phyloP scores from a whole-genome alignment of 2,888 invertebrate species.

The Arrhopalites spinosus region DNA sequence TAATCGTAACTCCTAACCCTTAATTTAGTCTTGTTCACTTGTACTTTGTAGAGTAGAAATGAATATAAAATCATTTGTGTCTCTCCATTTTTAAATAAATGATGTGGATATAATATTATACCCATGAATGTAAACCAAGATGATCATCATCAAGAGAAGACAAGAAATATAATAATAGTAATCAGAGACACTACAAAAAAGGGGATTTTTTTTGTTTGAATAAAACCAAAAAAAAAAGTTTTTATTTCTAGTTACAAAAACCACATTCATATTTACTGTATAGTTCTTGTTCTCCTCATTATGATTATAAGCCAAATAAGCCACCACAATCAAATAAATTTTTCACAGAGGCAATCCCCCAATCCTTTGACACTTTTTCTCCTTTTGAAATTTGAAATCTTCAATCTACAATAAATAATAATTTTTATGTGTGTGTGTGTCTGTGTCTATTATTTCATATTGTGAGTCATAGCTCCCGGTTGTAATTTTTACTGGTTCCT shows the following conservation, averaged over 20 bases:
- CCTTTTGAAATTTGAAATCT: not conserved
- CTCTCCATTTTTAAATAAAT: too few relatives aligned
- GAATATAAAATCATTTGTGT: too few relatives aligned
- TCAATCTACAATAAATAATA: not conserved
- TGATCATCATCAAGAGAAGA: not conserved
- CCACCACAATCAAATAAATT: conserved; percentile 6
- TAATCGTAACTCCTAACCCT: conserved; percentile 2
- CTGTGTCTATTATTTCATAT: too few relatives aligned
- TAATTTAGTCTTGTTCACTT: conserved; percentile 11
- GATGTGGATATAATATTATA: too few relatives aligned
- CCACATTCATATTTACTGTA: not conserved
- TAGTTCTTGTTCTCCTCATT: not conserved
- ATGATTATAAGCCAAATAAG: not conserved
- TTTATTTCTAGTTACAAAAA: too few relatives aligned
- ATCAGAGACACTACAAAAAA: not conserved
- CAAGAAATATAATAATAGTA: not conserved
- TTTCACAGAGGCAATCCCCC: not conserved
- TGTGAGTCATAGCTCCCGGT: too few relatives aligned
- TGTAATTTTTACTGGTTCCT: too few relatives aligned
- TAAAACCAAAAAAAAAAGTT: too few relatives aligned
- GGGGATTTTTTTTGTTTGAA: too few relatives aligned
- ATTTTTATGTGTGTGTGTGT: not conserved
- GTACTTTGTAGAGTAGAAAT: too few relatives aligned
- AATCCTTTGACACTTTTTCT: too few relatives aligned
- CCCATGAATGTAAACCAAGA: too few relatives aligned